Evolutionary conservation across 2,888 invertebrate genomes (phyloP), one percentile per base, ranked within the genome.

Genomic region (Eutolmus rufibarbis): DNA sequence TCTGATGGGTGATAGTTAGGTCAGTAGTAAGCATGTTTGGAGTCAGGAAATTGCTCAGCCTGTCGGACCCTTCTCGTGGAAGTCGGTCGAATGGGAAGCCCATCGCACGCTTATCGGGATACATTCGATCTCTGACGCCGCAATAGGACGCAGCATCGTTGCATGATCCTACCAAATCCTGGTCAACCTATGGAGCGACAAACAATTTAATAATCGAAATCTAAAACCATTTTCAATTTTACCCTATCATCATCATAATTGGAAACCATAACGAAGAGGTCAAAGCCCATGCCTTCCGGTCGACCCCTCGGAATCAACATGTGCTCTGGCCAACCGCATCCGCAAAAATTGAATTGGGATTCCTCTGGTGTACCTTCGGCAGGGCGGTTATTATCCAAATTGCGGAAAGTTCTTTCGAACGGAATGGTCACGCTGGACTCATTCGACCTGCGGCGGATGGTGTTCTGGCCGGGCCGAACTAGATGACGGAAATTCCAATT

Each of bases 31-130:
- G 92, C 96, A 96, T 96, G 91, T 96, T 96, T 87, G 95, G 94
- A 0, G 95, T 95, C 43, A 96, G 91, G 93, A 96, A 96, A 91
- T 95, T 94, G 0, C 91, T 89, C 5, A 96, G 91, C 0, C 93
- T 93, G 89, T 92, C 91, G 81, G 94, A 95, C 2, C 93, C 93
- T n/a, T 91, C 87, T 23, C 94, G 92, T 0, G 94, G 94, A 81
- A 94, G 93, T 0, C 96, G 94, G 92, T 97, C 97, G 93, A 97
- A 97, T 16, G 97, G 97, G 93, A 94, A 97, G 76, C 97, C 97
- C 97, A 97, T 97, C 5, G 96, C 88, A 87, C 96, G 94, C 51
- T 94, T 94, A 92, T 97, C 97, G 0, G 97, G 97, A 92, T 96
- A 97, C 90, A 95, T 93, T 87, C 94, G 94, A 92, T 96, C 96